Conservation (phyloP, 1,140 invertebrate genomes). For the Trypoxylus dichotomus region DNA sequence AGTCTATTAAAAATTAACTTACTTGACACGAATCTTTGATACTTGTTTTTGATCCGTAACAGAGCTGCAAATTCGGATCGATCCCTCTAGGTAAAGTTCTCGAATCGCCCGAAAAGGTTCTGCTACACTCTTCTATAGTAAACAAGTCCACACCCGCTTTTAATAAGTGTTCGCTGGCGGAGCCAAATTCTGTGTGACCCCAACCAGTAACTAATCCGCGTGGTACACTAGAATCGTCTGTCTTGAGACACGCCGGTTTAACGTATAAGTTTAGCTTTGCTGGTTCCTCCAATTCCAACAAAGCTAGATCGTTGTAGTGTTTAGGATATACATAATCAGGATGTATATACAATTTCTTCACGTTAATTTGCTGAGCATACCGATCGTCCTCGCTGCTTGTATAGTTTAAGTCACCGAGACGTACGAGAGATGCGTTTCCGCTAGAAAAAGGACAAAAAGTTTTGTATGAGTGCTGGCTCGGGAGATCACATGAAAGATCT, state of each 20-base stretch:
- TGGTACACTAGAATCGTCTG: neutral
- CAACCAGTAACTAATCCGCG: conserved; percentile 33
- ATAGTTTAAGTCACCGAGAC: conserved; percentile 48
- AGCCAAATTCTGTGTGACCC: conserved; percentile 17
- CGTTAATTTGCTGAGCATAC: conserved; percentile 37
- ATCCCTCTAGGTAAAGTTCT: conserved; percentile 3
- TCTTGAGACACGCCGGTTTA: conserved; percentile 54
- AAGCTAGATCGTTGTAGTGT: conserved; percentile 53
- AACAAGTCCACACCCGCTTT: conserved; percentile 4
- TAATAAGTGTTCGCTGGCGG: neutral
- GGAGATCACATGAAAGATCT: neutral
- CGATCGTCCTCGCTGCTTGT: conserved; percentile 41
- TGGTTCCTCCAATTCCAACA: conserved; percentile 53
- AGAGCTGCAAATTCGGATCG: neutral
- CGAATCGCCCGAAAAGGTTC: neutral
- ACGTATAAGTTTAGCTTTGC: conserved; percentile 50
- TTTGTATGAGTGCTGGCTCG: neutral
- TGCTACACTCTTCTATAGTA: neutral
- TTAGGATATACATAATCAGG: conserved; percentile 52
- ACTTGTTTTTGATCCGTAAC: neutral
- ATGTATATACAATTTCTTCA: conserved; percentile 46
- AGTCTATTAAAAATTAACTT: neutral
- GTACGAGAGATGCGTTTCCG: conserved; percentile 32
- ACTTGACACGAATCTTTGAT: conserved; percentile 27
- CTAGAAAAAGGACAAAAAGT: neutral